A percentile compares a stretch with the other conserved stretches of the same genome.
Conservation (phyloP, 2,113 vertebrate genomes). For the Mormyrus lacerda region DNA sequence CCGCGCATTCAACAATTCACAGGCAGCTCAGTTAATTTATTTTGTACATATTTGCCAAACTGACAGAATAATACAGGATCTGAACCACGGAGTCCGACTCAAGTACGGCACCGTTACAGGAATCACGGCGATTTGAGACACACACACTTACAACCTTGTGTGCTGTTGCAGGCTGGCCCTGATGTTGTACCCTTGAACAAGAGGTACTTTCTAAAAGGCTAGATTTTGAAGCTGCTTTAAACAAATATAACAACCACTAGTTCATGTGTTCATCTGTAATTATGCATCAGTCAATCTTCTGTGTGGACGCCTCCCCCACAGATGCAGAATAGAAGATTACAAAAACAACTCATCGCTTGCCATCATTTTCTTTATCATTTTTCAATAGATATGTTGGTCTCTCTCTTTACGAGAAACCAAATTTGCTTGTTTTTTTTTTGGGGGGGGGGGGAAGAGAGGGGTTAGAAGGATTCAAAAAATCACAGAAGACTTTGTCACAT, state of each 20-base stretch:
- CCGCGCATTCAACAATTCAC: neutral
- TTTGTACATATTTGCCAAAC: neutral
- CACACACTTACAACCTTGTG: neutral
- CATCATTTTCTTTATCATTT: neutral
- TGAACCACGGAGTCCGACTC: neutral
- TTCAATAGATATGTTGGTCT: neutral
- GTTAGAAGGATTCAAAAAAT: neutral
- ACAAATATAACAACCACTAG: neutral
- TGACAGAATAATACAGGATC: neutral
- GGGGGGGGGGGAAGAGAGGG: too few relatives aligned
- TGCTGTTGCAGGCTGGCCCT: neutral
- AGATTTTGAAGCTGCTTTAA: neutral
- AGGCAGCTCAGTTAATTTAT: neutral
- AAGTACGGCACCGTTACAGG: neutral
- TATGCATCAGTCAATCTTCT: neutral
- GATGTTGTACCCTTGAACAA: neutral
- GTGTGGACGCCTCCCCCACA: neutral
- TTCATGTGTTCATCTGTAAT: neutral
- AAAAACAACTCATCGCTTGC: neutral
- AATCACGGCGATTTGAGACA: neutral
- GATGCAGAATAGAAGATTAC: neutral
- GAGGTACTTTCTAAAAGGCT: neutral
- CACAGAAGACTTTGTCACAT: neutral
- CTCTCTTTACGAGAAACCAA: neutral
- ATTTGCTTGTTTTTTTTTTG: neutral